phyloP scores from a whole-genome alignment of 2,797 vertebrate species.

The Chaenodraco wilsoni region DNA sequence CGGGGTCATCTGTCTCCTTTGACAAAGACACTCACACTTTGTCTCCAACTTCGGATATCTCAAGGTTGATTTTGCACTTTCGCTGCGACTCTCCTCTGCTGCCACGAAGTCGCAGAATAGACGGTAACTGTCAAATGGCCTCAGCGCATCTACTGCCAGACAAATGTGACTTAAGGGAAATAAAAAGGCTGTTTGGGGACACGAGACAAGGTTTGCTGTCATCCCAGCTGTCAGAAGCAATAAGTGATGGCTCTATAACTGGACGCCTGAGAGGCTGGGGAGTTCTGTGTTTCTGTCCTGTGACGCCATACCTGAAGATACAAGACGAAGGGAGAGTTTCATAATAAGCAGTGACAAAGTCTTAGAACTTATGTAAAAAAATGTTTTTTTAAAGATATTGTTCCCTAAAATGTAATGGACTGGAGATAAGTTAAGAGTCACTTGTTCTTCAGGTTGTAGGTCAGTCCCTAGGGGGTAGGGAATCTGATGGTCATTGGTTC shows the following conservation, averaged over 20 bases:
- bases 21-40: conserved; percentile 16
- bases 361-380: background rate
- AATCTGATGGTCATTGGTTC: too few relatives aligned
- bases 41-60: conserved; percentile 32
- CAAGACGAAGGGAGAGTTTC: background rate
- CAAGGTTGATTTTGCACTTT: conserved; percentile 44
- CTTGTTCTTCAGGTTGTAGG: too few relatives aligned
- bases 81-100: background rate
- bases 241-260: background rate
- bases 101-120: background rate
- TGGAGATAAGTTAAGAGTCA: too few relatives aligned
- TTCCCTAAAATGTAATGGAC: too few relatives aligned
- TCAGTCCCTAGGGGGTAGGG: too few relatives aligned
- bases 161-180: conserved; percentile 8
- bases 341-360: background rate
- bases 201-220: conserved; percentile 4
- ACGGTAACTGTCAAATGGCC: conserved; percentile 7
- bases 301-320: background rate
- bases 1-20: conserved; percentile 36
- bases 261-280: background rate
- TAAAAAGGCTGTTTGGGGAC: conserved; percentile 1
- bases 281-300: background rate
- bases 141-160: background rate
- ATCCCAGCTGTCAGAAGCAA: conserved; percentile 12
- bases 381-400: too few relatives aligned